Base-by-base conservation (phyloP, 2,888 invertebrate genomes). In the Anthophora plumipes region DNA sequence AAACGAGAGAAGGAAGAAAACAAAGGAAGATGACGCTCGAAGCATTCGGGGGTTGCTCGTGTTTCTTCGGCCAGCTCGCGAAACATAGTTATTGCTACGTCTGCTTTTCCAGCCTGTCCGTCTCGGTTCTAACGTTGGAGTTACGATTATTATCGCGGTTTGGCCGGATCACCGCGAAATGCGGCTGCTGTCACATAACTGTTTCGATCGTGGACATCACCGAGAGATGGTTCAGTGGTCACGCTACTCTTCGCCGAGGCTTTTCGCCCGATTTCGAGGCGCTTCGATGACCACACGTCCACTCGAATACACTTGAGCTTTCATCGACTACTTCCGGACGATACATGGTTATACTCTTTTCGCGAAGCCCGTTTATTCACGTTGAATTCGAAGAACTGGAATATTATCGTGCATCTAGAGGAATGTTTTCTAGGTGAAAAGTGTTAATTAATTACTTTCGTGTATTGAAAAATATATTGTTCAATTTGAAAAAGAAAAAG, bases 111-210 rank as follows among this genome's bases (percentile, higher is more conserved):
- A 71, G 80, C 55, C 46, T 63, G 37, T 39, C 46, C 52, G 61
- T 74, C 71, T 50, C 50, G 48, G 68, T 68, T 71, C 74, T 72
- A 31, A 60, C 78, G 37, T 70, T 67, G 81, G 82, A 86, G 89
- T 91, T 79, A 79, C 79, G 79, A 91, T 91, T 91, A 90, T 91
- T 89, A 89, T 90, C 84, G 86, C 85, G 80, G 77, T 79, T 85
- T 69, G 82, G 82, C 83, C 69, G 75, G 86, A 90, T 85, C 87
- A 88, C 82, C 86, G 83, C 82, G 88, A 86, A 92, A 92, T 91
- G 92, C 89, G 89, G 88, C 87, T 74, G 82, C 91, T 92, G 92
- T 92, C 92, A 90, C 93, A 92, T 92, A 92, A 92, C 85, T 79
- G 91, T 90, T 88, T 82, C 84, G 78, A 82, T 41, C 70, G 81